Conservation (phyloP, 2,113 vertebrate genomes). For the Taxidea taxus region DNA sequence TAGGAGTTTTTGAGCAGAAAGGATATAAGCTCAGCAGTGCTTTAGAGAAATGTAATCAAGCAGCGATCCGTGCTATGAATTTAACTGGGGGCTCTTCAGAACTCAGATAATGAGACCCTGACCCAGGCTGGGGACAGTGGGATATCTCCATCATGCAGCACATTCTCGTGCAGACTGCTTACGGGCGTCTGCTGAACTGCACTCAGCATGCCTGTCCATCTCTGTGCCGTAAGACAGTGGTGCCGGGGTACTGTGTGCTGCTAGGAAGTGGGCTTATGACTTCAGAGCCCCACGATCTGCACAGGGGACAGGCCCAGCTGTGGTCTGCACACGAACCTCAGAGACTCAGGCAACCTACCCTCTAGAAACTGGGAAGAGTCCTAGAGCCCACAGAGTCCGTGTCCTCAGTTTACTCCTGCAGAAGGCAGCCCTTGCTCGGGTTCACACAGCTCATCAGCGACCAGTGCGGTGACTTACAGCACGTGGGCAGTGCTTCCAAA, state of each 20-base stretch:
- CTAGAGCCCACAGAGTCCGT: no score
- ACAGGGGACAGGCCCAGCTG: not conserved
- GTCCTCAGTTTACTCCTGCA: not conserved
- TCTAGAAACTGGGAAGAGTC: not conserved
- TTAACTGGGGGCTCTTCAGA: not conserved
- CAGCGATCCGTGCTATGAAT: not conserved
- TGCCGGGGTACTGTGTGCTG: not conserved
- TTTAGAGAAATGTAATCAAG: conserved; percentile 1
- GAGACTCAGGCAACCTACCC: not conserved
- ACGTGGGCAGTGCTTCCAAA: not conserved
- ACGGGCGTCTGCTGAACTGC: not conserved
- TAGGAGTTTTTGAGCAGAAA: not conserved
- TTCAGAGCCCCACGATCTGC: not conserved
- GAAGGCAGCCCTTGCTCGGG: not conserved
- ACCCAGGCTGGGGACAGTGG: not conserved
- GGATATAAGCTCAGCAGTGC: not conserved
- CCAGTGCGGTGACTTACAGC: fast-evolving
- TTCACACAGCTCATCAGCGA: not conserved
- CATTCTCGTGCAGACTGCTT: not conserved
- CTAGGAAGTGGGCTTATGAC: not conserved
- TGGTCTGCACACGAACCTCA: not conserved
- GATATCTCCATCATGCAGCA: fast-evolving
- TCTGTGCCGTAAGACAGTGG: not conserved
- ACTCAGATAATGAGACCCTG: not conserved
- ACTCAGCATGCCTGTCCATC: not conserved